These are phyloP conservation scores for Amphimedon queenslandica DNA, from an alignment of 37 sponge, comb jelly and placozoan genomes.

Conservation along the genomic window DNA sequence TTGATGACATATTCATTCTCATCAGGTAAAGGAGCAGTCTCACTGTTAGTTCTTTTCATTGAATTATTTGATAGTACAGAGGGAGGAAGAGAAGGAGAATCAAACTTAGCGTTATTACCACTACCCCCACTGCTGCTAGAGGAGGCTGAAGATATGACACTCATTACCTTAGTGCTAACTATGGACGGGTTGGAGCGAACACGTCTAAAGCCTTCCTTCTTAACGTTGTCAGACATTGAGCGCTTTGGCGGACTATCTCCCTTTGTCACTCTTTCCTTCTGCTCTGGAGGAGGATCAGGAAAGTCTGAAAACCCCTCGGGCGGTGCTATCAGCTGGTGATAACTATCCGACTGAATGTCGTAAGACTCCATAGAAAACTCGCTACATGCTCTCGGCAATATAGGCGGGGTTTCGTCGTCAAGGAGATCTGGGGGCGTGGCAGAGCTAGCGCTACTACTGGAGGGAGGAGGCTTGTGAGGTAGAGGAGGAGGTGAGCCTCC, in stretches of 20 bases:
- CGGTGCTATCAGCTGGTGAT: not conserved
- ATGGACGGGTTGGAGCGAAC: constrained; percentile 5
- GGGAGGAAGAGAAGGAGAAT: no score
- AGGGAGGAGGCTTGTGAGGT: not conserved
- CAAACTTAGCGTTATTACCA: no score
- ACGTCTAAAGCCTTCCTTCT: not conserved
- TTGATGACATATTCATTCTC: not conserved
- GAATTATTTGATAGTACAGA: no score
- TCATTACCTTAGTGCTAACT: not conserved
- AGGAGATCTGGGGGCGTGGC: not conserved
- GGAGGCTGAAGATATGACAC: not conserved
- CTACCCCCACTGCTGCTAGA: not conserved
- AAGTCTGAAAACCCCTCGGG: not conserved
- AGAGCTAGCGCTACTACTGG: not conserved
- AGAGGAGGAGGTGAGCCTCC: not conserved
- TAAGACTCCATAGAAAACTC: not conserved
- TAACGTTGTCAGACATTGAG: not conserved
- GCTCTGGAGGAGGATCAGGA: not conserved
- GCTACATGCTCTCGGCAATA: no score
- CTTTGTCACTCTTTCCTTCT: not conserved
- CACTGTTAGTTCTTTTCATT: not conserved
- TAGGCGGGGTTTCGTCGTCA: not conserved
- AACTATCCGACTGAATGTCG: not conserved
- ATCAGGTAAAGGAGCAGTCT: not conserved
- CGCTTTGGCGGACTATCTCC: not conserved